Evolutionary conservation across 2,888 invertebrate genomes (phyloP).

Genomic region (Tyria jacobaeae): DNA sequence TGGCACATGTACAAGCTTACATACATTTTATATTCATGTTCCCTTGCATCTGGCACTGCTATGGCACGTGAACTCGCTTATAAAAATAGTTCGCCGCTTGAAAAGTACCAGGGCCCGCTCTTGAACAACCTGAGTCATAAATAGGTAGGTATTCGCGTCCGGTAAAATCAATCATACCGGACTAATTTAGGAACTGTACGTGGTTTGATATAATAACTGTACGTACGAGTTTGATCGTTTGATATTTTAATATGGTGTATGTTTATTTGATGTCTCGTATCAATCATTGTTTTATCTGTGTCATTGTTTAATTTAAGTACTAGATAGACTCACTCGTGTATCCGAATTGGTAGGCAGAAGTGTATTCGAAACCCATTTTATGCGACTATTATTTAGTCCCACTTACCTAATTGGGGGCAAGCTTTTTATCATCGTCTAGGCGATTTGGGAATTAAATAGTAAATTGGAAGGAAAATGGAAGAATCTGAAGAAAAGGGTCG

Average conservation of each 20-base stretch:
- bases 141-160: slow-evolving; percentile 29
- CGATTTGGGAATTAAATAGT: too few species aligned
- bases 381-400: too few species aligned
- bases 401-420: too few species aligned
- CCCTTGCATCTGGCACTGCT: slow-evolving; percentile 55
- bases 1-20: slow-evolving; percentile 7
- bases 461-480: too few species aligned
- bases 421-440: too few species aligned
- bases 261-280: background rate
- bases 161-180: slow-evolving; percentile 37
- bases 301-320: background rate
- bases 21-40: slow-evolving; percentile 13
- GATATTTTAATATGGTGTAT: background rate
- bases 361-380: too few species aligned
- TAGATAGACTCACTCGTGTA: too few species aligned
- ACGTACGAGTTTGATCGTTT: background rate
- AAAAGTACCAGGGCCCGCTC: slow-evolving; percentile 48
- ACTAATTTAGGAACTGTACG: slow-evolving; percentile 24
- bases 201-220: slow-evolving; percentile 12
- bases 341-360: too few species aligned
- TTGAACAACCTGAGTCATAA: slow-evolving; percentile 43
- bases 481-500: too few species aligned
- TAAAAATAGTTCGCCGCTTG: slow-evolving; percentile 59
- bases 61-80: slow-evolving; percentile 50
- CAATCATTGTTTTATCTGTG: background rate